Evolutionary conservation across 2,888 invertebrate genomes (phyloP), one percentile per base, ranked within the genome.

Genomic region (Acrobasis repandana): DNA sequence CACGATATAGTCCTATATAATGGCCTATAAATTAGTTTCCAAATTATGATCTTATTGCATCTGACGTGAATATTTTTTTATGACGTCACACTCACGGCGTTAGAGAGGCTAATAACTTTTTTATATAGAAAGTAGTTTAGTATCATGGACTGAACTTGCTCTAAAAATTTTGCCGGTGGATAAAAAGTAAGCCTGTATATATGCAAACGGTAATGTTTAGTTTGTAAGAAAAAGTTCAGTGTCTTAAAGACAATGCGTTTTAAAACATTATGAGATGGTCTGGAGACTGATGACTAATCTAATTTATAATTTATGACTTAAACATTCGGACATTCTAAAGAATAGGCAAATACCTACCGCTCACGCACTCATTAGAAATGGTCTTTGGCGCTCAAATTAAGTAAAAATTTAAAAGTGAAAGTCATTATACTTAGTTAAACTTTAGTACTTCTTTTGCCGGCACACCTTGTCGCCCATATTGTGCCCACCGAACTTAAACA

Each of bases 231-330:
- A 54, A 54, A 54, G 52, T 52, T 16, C 15, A 54, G 15, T 38
- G 15, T 57, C 28, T 56, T 28, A 14, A 46, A 56, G 48, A 5
- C 51, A 51, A 58, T 38, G 49, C 20, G 11, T 2, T 8, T 38
- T 50, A 20, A 58, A 58, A 38, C 20, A 49, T 54, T 54, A 58
- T 58, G 36, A 18, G 54, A 54, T 34, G 38, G 38, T 54, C 38
- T 36, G 49, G 59, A 43, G 43, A 47, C 34, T 60, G 60, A 60
- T 60, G 28, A 50, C 20, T 58, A 59, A 47, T 47, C 52, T 60
- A 60, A 60, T 60, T 60, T 60, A 52, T 60, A 60, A 60, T 60
- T 60, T 60, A 60, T 52, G 60, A 60, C 59, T 59, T 15, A 60
- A 54, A 58, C 49, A 49, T 49, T 58, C 48, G 14, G 58, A 34